These are phyloP conservation scores for Epinotia nisella DNA, from an alignment of 2,888 invertebrate genomes.

Conservation along the genomic window DNA sequence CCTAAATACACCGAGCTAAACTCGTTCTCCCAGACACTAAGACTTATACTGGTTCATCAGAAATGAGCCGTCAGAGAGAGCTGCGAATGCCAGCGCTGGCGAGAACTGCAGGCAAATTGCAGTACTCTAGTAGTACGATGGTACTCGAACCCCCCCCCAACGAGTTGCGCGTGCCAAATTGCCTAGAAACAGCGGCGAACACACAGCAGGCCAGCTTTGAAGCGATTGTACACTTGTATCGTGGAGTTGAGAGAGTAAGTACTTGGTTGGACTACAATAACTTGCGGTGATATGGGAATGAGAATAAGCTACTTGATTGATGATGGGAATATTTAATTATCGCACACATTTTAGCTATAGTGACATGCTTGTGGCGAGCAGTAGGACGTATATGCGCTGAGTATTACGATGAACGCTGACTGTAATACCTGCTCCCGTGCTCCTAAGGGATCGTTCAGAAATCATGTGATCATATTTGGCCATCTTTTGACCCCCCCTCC, in stretches of 20 bases:
- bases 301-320: too few relatives aligned
- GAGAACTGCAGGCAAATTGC: slow-evolving; percentile 74
- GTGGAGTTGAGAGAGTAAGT: not conserved
- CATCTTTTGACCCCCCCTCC: too few relatives aligned
- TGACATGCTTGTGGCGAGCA: too few relatives aligned
- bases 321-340: not conserved
- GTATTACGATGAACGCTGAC: too few relatives aligned
- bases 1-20: too few relatives aligned
- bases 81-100: not conserved
- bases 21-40: too few relatives aligned
- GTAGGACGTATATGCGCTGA: too few relatives aligned
- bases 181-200: slow-evolving; percentile 51
- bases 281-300: too few relatives aligned
- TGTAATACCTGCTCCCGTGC: too few relatives aligned
- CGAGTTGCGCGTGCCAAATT: slow-evolving; percentile 66
- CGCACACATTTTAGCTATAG: not conserved
- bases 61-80: not conserved
- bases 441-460: too few relatives aligned
- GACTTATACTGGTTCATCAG: not conserved
- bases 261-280: too few relatives aligned
- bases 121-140: slow-evolving; percentile 64
- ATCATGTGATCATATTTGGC: too few relatives aligned
- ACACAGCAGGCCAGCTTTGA: slow-evolving; percentile 29
- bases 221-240: not conserved
- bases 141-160: slow-evolving; percentile 55